Evolutionary conservation across 2,797 vertebrate genomes (phyloP).

Genomic region (Hybognathus amarus): DNA sequence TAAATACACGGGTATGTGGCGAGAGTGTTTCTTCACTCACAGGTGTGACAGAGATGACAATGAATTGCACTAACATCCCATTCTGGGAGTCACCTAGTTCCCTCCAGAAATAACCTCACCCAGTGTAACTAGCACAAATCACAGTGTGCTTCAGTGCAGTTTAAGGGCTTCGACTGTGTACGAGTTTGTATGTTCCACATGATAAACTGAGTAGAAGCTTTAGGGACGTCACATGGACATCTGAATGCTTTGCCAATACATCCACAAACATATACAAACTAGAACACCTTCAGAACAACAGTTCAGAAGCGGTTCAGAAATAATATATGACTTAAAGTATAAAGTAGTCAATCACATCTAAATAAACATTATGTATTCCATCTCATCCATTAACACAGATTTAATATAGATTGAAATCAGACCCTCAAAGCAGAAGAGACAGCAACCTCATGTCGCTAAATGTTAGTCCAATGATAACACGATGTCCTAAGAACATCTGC

Average conservation of each 20-base stretch:
- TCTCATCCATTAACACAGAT: constrained; percentile 1
- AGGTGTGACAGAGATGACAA: constrained; percentile 36
- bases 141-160: constrained; percentile 63
- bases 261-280: background rate
- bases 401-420: constrained; percentile 31
- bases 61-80: constrained; percentile 35
- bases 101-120: constrained; percentile 53
- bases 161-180: constrained; percentile 56
- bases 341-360: background rate
- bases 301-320: background rate
- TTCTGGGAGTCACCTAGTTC: constrained; percentile 27
- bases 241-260: constrained; percentile 4
- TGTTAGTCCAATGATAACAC: constrained; percentile 40
- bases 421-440: background rate
- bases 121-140: constrained; percentile 68
- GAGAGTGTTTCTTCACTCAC: constrained; percentile 5
- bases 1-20: constrained; percentile 23
- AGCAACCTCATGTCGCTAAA: constrained; percentile 10
- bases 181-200: constrained; percentile 27
- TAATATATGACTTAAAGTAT: background rate
- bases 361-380: background rate
- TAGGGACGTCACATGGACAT: constrained; percentile 3
- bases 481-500: constrained; percentile 30
- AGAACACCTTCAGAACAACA: background rate
- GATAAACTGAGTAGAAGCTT: constrained; percentile 34